Conservation (phyloP, 2,113 vertebrate species). For the Cololabis saira region DNA sequence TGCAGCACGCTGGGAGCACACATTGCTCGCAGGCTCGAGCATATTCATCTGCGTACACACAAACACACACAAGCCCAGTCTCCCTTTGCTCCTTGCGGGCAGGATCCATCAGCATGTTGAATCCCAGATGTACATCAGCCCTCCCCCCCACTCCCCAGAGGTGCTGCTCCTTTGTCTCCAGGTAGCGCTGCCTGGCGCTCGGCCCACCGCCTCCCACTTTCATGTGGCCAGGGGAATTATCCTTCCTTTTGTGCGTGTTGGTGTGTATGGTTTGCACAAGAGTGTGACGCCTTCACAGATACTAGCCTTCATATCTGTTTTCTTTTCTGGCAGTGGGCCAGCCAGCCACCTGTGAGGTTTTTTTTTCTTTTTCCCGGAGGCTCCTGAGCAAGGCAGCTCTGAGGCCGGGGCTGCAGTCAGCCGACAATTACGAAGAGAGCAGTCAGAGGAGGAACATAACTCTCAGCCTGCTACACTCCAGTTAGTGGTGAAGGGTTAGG, state of each 20-base stretch:
- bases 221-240: constrained; percentile 85
- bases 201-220: constrained; percentile 83
- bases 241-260: constrained; percentile 66
- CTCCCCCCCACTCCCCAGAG: constrained; percentile 62
- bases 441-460: constrained; percentile 62
- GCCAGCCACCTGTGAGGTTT: constrained; percentile 71
- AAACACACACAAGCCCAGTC: constrained; percentile 42
- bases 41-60: constrained; percentile 61
- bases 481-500: constrained; percentile 74
- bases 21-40: constrained; percentile 67
- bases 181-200: constrained; percentile 79
- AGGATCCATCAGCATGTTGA: constrained; percentile 84
- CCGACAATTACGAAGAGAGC: constrained; percentile 67
- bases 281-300: constrained; percentile 77
- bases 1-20: constrained; percentile 74
- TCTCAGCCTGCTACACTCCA: constrained; percentile 64
- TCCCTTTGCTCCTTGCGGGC: constrained; percentile 56
- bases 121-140: constrained; percentile 82
- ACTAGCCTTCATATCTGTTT: constrained; percentile 75
- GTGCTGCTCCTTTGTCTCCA: constrained; percentile 83
- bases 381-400: constrained; percentile 64
- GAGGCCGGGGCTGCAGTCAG: constrained; percentile 70
- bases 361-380: constrained; percentile 51
- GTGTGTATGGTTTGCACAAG: constrained; percentile 63
- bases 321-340: constrained; percentile 69